These are phyloP conservation scores for Capreolus pygargus DNA, from an alignment of 2,113 vertebrate genomes.

Conservation along the genomic window DNA sequence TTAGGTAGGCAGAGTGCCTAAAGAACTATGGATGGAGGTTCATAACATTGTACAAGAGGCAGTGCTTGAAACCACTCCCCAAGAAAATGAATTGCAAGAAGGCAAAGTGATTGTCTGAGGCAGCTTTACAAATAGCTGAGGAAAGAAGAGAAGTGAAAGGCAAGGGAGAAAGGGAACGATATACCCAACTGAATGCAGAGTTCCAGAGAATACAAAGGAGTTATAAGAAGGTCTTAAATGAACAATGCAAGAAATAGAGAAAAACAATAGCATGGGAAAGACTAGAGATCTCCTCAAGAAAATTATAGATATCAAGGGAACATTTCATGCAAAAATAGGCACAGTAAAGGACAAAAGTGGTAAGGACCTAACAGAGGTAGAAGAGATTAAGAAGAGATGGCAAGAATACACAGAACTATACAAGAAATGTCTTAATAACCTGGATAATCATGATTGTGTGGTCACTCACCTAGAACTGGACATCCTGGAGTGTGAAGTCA, in stretches of 20 bases:
- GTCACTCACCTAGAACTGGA: not conserved
- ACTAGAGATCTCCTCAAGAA: not conserved
- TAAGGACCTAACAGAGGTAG: not conserved
- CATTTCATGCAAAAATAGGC: not conserved
- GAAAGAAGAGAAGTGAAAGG: not conserved
- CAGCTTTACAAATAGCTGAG: not conserved
- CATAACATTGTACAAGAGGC: not conserved
- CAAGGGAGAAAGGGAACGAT: not conserved
- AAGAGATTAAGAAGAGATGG: not conserved
- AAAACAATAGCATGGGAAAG: not conserved
- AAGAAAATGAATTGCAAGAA: not conserved
- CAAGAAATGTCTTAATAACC: not conserved
- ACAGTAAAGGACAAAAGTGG: not conserved
- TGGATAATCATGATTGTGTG: not conserved
- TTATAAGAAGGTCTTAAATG: not conserved
- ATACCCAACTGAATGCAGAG: not conserved
- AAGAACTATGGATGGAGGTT: not conserved
- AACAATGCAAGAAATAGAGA: not conserved
- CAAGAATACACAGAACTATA: not conserved
- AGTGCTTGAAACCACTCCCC: not conserved
- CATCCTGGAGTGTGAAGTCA: not conserved
- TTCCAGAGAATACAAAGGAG: not conserved
- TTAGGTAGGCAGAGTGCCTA: not conserved
- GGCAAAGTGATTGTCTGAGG: not conserved
- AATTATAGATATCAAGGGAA: not conserved